Base-by-base conservation (phyloP, 2,113 vertebrate genomes). In the Globicephala melas region DNA sequence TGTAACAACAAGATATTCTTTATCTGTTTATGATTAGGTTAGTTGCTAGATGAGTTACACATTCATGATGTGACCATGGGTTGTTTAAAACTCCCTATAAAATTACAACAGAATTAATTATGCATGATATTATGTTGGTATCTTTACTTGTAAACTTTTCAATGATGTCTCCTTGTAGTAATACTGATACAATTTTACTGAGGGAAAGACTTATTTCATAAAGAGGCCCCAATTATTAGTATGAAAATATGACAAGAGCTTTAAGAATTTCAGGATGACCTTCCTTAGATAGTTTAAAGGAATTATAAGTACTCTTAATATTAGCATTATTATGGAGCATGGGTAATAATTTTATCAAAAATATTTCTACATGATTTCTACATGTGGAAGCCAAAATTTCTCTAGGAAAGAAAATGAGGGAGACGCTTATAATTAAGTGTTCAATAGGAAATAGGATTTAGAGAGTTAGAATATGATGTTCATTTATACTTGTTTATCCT, bases 21-120 rank as follows among this genome's bases (percentile, higher is more conserved):
- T 62, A 41, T 67, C n/a, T 93, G 7, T 20, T 53, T 38, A 7
- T 84, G n/a, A 58, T 76, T 76, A 89, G 33, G 9, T 88, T 71
- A 90, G 44, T 41, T 83, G 9, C 38, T 62, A 50, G 36, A 33
- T 38, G 28, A 50, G 4, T 88, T 90, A 71, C 2, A 55, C 28
- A 2, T 92, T 94, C 31, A 74, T 62, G 63, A 55, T 92, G 20
- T 90, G 26, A 92, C 38, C 53, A 28, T 71, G 9, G 50, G 21
- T 86, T 31, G 6, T 91, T 97, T 95, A 15, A 68, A 65, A 79
- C 92, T 87, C 80, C 21, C 47, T 83, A n/a, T 33, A 94, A 74
- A 71, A 15, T n/a, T 44, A 33, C 73, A 93, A 83, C 8, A 94
- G 58, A 96, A 55, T 82, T 92, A 23, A 55, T 89, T 84, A 33